Percentiles rank a stretch among this genome's conserved stretches.
Conservation (phyloP, 2,797 vertebrate genomes). For the Anguilla marmorata region DNA sequence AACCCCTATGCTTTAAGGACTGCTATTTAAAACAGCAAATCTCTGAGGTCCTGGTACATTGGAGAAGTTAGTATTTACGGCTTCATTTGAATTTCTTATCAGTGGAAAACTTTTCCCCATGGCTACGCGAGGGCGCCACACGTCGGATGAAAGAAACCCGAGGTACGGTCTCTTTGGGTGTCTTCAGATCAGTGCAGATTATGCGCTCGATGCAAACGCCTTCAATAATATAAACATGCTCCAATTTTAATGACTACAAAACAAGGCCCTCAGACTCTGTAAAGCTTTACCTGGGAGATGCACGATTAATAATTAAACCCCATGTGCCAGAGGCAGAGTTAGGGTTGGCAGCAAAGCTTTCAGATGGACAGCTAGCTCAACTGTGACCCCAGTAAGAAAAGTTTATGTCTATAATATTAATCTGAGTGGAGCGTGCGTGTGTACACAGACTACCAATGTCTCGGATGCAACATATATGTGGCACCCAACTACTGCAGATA, state of each 20-base stretch:
- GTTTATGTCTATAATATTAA: constrained; percentile 79
- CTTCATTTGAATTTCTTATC: constrained; percentile 93
- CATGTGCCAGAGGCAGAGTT: constrained; percentile 86
- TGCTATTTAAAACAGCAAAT: constrained; percentile 72
- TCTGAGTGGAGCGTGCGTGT: constrained; percentile 38
- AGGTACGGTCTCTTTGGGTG: constrained; percentile 83
- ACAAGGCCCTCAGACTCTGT: constrained; percentile 79
- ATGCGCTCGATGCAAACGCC: constrained; percentile 73
- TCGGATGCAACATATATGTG: not conserved
- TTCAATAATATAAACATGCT: constrained; percentile 90
- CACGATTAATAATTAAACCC: constrained; percentile 97
- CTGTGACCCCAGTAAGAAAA: constrained; percentile 78
- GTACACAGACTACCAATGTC: not conserved
- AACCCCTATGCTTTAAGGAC: constrained; percentile 73
- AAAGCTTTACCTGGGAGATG: constrained; percentile 88
- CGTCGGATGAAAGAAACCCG: constrained; percentile 74
- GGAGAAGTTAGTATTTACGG: constrained; percentile 83
- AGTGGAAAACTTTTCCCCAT: constrained; percentile 79
- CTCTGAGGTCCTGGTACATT: constrained; percentile 74
- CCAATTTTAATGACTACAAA: constrained; percentile 82
- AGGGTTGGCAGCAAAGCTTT: constrained; percentile 82
- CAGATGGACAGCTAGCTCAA: constrained; percentile 79
- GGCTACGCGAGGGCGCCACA: constrained; percentile 72
- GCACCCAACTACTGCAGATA: not conserved
- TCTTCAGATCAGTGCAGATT: constrained; percentile 79